phyloP scores from a whole-genome alignment of 2,797 vertebrate genomes.

The Melanotaenia parkinsoni region DNA sequence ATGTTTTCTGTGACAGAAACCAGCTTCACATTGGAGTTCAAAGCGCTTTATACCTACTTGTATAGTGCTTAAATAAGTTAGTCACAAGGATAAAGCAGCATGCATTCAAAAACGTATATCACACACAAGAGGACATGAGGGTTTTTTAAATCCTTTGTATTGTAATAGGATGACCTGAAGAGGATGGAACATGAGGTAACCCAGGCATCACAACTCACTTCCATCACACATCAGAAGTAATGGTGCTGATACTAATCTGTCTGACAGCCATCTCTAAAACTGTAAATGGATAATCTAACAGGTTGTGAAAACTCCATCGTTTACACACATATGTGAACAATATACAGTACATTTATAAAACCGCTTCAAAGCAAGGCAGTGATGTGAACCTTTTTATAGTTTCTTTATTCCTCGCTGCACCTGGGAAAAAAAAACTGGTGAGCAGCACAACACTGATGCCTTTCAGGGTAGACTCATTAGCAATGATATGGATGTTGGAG shows the following conservation, averaged over 20 bases:
- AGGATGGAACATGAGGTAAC: slow-evolving; percentile 51
- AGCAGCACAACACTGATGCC: slow-evolving; percentile 1
- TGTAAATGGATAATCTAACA: slow-evolving; percentile 51
- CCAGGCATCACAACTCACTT: slow-evolving; percentile 67
- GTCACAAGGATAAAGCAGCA: background rate
- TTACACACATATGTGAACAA: slow-evolving; percentile 21
- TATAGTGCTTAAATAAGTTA: slow-evolving; percentile 26
- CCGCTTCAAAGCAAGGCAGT: background rate
- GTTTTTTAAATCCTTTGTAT: slow-evolving; percentile 48
- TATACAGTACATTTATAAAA: slow-evolving; percentile 1
- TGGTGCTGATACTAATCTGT: slow-evolving; percentile 65
- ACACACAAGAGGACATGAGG: slow-evolving; percentile 9
- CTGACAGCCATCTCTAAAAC: slow-evolving; percentile 62
- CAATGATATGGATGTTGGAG: background rate
- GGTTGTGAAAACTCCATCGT: slow-evolving; percentile 11
- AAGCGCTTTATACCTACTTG: slow-evolving; percentile 10
- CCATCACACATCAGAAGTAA: slow-evolving; percentile 64
- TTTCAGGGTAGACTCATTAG: slow-evolving; percentile 19
- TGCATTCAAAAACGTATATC: background rate
- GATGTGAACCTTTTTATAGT: slow-evolving; percentile 9
- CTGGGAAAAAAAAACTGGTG: background rate
- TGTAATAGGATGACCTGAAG: slow-evolving; percentile 54
- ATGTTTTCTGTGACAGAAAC: slow-evolving; percentile 36
- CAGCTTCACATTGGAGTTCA: slow-evolving; percentile 28
- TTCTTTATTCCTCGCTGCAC: slow-evolving; percentile 3